Evolutionary conservation across 2,113 vertebrate genomes (phyloP).

Genomic region (Ptilonorhynchus violaceus): DNA sequence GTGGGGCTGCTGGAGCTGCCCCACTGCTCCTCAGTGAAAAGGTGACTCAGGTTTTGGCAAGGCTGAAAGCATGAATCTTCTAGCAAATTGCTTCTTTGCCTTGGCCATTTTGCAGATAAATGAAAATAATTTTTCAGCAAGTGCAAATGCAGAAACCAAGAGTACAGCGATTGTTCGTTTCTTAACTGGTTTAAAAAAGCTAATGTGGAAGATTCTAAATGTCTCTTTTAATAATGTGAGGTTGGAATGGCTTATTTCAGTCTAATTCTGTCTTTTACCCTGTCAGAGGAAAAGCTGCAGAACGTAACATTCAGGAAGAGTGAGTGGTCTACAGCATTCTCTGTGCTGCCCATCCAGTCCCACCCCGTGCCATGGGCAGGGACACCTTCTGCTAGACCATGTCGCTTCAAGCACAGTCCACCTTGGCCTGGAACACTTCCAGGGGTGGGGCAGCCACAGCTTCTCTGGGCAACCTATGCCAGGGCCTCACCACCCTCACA

Average conservation of each 20-base stretch:
- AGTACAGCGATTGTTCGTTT: neutral
- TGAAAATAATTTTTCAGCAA: neutral
- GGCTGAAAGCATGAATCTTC: neutral
- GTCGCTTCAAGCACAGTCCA: neutral
- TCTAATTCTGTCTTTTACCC: neutral
- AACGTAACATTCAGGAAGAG: neutral
- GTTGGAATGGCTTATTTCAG: neutral
- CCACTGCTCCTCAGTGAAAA: accelerated
- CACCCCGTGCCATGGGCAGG: neutral
- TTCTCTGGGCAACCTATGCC: neutral
- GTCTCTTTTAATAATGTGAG: neutral
- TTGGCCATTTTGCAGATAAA: neutral
- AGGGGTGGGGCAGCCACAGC: neutral
- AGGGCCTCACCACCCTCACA: neutral
- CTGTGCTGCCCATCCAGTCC: neutral
- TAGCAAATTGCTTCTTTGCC: neutral
- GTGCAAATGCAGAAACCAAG: neutral
- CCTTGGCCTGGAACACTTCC: neutral
- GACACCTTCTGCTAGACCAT: neutral
- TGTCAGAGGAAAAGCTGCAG: neutral
- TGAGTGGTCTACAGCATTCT: neutral
- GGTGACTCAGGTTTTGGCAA: neutral
- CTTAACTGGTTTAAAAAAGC: neutral
- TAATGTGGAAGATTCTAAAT: neutral
- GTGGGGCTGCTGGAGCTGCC: neutral